Evolutionary conservation across 2,888 invertebrate genomes (phyloP), one percentile per base, ranked within the genome.

Genomic region (Cyaniris semiargus): DNA sequence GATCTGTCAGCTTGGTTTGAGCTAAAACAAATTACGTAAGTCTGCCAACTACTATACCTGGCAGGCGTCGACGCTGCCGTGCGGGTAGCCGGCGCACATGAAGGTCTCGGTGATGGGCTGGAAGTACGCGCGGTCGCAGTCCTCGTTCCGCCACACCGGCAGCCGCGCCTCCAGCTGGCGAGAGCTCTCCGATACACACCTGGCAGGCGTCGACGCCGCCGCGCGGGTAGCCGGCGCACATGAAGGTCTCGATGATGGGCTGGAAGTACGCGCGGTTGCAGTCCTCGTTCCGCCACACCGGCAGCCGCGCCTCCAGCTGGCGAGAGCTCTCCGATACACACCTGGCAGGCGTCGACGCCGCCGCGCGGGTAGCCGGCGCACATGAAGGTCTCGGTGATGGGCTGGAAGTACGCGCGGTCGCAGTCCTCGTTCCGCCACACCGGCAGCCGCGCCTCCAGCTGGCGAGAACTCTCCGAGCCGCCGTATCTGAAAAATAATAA

Each of bases 331-430:
- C 98, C 79, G 97, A 96, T n/a, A 21, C 48, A 58, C 79, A 96
- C 97, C 95, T 98, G 98, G 85, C 98, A 98, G n/a, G 98, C 98
- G 86, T 98, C 98, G 70, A 97, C 97, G 0, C 98, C 98, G 1
- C 98, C 98, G 84, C 97, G 96, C 1, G 97, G 96, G 84, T 97
- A 97, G 0, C 98, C 98, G 27, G 98, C 98, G 85, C 98, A 98
- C 34, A 98, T 91, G 87, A 98, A 98, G 80, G 97, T 97, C 78
- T 97, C 96, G 0, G 97, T 98, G 82, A 98, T 98, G 0, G 98
- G 98, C 87, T 98, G 98, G 90, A 98, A 98, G 90, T 98, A 98
- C 0, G 98, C 97, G 78, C 96, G 95, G 88, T 98, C 96, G 85
- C 98, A 98, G 85, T 98, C 98, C 82, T 97, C 97, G 87, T 98